phyloP scores from a whole-genome alignment of 2,797 vertebrate species.

The Cryptoprocta ferox region DNA sequence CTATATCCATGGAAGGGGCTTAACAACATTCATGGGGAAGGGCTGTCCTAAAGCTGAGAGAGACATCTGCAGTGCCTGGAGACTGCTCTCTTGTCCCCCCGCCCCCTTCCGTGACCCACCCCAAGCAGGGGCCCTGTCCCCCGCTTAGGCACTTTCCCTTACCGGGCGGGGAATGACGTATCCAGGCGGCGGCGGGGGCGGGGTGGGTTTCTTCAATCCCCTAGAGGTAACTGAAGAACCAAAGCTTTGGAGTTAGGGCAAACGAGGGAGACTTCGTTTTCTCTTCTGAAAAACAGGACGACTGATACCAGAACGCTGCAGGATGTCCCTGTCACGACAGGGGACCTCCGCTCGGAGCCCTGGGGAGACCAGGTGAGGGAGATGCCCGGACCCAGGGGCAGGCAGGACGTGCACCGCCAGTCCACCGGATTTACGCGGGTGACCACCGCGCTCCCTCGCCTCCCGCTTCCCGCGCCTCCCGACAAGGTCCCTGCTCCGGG shows the following conservation, averaged over 20 bases:
- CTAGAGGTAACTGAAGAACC: background rate
- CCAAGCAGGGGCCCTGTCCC: background rate
- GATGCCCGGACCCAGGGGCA: background rate
- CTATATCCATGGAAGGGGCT: background rate
- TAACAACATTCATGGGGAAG: background rate
- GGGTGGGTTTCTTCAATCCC: too few species aligned
- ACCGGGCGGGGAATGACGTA: background rate
- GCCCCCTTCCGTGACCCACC: background rate
- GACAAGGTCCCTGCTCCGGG: conserved; percentile 72
- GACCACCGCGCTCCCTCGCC: conserved; percentile 91
- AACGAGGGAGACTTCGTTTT: background rate
- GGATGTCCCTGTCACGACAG: too few species aligned
- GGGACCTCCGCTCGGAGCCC: background rate
- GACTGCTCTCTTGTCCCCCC: conserved; percentile 56
- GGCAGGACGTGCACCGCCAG: too few species aligned
- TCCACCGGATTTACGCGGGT: conserved; percentile 78
- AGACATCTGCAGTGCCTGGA: conserved; percentile 58
- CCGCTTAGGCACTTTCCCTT: background rate
- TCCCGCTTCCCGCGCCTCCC: conserved; percentile 74
- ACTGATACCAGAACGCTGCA: background rate
- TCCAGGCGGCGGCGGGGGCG: background rate
- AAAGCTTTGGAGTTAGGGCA: background rate
- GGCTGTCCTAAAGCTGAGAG: background rate
- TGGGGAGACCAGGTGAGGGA: background rate
- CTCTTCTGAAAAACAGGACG: background rate